These are phyloP conservation scores for Crioceris asparagi DNA, from an alignment of 2,888 invertebrate genomes.

Conservation along the genomic window DNA sequence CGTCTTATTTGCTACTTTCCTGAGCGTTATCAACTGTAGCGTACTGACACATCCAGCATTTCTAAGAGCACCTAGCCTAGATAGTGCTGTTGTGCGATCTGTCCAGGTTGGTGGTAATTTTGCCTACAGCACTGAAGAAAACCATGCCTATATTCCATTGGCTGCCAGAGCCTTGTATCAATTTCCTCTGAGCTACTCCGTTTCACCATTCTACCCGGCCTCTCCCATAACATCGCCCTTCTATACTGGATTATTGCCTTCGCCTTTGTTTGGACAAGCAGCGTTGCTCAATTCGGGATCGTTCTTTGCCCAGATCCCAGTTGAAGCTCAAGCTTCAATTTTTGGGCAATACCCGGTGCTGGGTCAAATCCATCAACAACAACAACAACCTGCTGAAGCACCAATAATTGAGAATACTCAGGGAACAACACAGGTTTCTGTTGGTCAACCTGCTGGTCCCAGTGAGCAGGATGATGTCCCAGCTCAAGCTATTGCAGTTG, in stretches of 20 bases:
- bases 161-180: conserved; percentile 17
- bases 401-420: conserved; percentile 1
- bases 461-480: conserved; percentile 16
- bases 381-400: not conserved
- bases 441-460: conserved; percentile 11
- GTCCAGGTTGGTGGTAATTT: conserved; percentile 45
- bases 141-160: conserved; percentile 41
- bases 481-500: conserved; percentile 20
- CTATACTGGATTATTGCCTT: too few species aligned
- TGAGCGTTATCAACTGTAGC: conserved; percentile 24
- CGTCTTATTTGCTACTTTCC: conserved; percentile 16
- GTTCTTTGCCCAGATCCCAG: conserved; percentile 7
- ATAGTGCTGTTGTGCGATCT: conserved; percentile 43
- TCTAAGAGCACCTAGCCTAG: conserved; percentile 39
- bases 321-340: conserved; percentile 9
- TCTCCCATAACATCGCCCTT: not conserved
- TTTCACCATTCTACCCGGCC: conserved; percentile 5
- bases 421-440: conserved; percentile 1
- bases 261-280: too few species aligned
- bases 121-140: conserved; percentile 44
- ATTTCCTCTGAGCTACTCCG: conserved; percentile 8
- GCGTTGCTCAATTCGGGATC: too few species aligned
- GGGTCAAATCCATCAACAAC: not conserved
- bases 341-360: conserved; percentile 5
- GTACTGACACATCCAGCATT: too few species aligned